phyloP scores from a whole-genome alignment of 2,797 vertebrate genomes.

The Enteromius trimaculatus region DNA sequence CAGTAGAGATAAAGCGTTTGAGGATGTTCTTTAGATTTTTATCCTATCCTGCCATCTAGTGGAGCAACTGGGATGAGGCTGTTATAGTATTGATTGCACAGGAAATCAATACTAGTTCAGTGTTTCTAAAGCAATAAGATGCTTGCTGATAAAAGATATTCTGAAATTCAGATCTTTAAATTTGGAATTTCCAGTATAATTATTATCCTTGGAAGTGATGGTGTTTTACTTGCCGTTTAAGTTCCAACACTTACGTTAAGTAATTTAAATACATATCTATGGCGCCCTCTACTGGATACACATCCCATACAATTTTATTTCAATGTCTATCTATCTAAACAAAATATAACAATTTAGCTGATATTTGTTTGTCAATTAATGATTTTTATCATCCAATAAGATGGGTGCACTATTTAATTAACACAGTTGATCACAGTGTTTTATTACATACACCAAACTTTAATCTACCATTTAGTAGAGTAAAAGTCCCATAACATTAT shows the following conservation, averaged over 20 bases:
- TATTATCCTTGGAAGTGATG: background rate
- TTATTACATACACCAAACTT: background rate
- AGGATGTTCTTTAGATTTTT: background rate
- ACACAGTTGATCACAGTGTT: background rate
- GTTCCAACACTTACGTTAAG: background rate
- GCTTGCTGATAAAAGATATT: background rate
- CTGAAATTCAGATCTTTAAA: background rate
- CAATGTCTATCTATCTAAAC: background rate
- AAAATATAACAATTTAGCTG: background rate
- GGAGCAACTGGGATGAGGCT: background rate
- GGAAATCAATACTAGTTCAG: background rate
- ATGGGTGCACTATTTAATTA: background rate
- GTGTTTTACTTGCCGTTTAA: background rate
- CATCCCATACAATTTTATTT: slow-evolving; percentile 2
- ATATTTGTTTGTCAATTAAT: background rate
- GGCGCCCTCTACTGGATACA: background rate
- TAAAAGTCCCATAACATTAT: background rate
- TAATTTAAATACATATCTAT: background rate
- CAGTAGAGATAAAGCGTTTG: background rate
- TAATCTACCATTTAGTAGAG: background rate
- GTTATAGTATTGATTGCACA: background rate
- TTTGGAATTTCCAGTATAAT: background rate
- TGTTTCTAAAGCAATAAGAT: background rate
- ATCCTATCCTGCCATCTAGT: slow-evolving; percentile 17
- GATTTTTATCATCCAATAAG: background rate